phyloP scores from a whole-genome alignment of 2,113 vertebrate genomes.

The Limanda limanda region DNA sequence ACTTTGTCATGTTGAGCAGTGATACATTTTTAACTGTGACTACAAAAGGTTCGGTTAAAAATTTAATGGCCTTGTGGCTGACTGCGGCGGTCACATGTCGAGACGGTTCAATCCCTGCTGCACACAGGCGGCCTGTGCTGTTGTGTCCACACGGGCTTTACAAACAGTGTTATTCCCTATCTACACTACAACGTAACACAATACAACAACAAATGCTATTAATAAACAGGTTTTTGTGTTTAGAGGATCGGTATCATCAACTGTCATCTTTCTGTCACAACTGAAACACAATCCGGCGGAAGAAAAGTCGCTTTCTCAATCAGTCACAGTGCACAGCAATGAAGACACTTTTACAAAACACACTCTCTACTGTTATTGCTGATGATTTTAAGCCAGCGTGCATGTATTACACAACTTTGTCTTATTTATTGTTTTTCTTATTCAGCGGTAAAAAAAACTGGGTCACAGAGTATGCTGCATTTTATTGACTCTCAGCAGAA shows the following conservation, averaged over 20 bases:
- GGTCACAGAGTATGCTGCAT: not conserved
- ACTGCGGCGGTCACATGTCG: constrained; percentile 81
- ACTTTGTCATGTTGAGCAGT: constrained; percentile 77
- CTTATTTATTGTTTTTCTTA: not conserved
- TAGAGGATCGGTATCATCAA: not conserved
- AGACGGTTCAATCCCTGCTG: constrained; percentile 66
- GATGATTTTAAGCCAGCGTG: not conserved
- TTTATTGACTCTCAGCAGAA: not conserved
- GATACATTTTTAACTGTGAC: constrained; percentile 89
- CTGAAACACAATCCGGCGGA: not conserved
- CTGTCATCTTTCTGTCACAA: not conserved
- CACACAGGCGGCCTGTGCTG: constrained; percentile 33
- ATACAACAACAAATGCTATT: constrained; percentile 2
- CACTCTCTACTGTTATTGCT: not conserved
- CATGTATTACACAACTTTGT: not conserved
- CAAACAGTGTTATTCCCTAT: constrained; percentile 23
- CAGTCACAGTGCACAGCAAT: not conserved
- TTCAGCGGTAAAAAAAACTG: not conserved
- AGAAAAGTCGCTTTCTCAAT: not conserved
- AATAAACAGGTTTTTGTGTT: not conserved
- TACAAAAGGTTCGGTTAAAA: constrained; percentile 89
- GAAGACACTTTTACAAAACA: not conserved
- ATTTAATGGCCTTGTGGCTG: constrained; percentile 81
- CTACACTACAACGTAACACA: not conserved
- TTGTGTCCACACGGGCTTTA: not conserved